A percentile compares a stretch with the other conserved stretches of the same genome.
phyloP scores from a whole-genome alignment of 2,797 vertebrate genomes.

The Hydrocynus forskahlii region DNA sequence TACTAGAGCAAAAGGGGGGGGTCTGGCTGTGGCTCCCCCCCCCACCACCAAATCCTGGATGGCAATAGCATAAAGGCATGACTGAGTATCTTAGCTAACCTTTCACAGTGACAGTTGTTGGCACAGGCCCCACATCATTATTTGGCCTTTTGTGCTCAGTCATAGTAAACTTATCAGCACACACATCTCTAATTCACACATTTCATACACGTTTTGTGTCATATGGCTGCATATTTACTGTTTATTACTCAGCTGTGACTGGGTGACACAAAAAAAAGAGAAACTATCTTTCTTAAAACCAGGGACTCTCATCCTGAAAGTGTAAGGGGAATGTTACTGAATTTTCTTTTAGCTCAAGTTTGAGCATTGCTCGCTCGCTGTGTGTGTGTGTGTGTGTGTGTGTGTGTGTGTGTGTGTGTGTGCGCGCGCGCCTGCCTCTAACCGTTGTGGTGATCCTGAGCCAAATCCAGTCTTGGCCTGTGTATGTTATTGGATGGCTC shows the following conservation, averaged over 20 bases:
- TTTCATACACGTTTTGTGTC: background rate
- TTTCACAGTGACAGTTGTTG: constrained; percentile 35
- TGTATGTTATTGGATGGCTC: constrained; percentile 11
- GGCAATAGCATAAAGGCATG: background rate
- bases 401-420: constrained; percentile 29
- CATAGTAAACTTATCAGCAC: background rate
- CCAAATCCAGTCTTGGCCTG: constrained; percentile 21
- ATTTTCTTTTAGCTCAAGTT: constrained; percentile 41
- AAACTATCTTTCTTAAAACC: too few relatives aligned
- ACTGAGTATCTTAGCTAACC: constrained; percentile 1
- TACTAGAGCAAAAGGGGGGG: too few relatives aligned
- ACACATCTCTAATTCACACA: constrained; percentile 15
- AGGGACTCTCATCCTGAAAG: background rate
- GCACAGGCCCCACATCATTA: background rate
- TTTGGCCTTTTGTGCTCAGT: constrained; percentile 35
- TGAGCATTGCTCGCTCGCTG: too few relatives aligned
- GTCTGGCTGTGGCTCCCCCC: background rate
- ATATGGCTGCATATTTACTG: background rate
- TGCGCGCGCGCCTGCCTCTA: constrained; percentile 18
- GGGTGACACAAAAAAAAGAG: background rate
- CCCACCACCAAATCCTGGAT: background rate
- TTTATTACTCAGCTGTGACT: background rate
- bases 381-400: too few relatives aligned
- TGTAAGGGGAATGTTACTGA: constrained; percentile 33
- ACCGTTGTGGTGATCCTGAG: background rate